Evolutionary conservation across 2,113 vertebrate species (phyloP), one percentile per base, ranked within the genome.

Genomic region (Pseudorhombus dupliciocellatus): DNA sequence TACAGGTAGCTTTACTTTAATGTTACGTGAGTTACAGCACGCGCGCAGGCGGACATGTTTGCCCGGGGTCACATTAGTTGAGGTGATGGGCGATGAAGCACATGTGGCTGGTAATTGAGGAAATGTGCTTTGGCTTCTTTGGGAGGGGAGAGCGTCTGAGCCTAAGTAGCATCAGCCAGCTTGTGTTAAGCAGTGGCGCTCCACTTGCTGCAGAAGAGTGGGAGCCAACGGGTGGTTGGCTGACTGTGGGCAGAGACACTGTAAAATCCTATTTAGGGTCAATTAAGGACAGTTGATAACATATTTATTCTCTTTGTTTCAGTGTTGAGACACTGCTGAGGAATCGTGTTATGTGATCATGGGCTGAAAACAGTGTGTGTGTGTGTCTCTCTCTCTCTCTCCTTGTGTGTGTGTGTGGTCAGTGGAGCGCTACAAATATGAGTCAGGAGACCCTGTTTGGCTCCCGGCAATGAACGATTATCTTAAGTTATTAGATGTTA

Each of bases 401-500:
- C 25, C 50, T 18, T 50, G 25, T 64, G 61, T 50, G 44, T 31
- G 26, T 18, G 24, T 18, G n/a, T 8, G 58, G 15, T 66, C 62
- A 66, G 67, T 62, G 68, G 48, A 82, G 68, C 51, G 24, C 25
- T 67, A 51, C 61, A 83, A 83, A 87, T 83, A 56, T 58, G 66
- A 83, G 57, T 88, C 87, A 80, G 79, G 76, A 85, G 83, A 87
- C 72, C 57, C 4, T 63, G 66, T 52, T 73, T 75, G 75, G 70
- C 79, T 73, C 65, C 50, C 30, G 70, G 66, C 59, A 26, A 70
- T 51, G 58, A 81, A 42, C 28, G 12, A 70, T 81, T 79, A 85
- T 78, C 56, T 70, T 68, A 63, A 58, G 63, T 59, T 75, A 79
- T 53, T 84, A 81, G 64, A 75, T 65, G 65, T 74, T 56, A 75